Base-by-base conservation (phyloP, 2,888 invertebrate species). In the Callinectes sapidus region DNA sequence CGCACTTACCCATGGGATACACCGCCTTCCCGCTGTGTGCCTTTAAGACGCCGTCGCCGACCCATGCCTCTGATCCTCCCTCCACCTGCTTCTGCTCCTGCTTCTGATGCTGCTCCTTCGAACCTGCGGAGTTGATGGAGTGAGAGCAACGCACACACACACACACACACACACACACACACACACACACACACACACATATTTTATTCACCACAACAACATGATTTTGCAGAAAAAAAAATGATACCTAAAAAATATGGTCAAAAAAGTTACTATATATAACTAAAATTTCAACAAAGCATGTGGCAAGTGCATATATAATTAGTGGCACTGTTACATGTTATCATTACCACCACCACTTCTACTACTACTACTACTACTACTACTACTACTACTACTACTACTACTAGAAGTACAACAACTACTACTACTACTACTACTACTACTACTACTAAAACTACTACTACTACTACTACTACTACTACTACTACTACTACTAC, bases 301-400 rank as follows among this genome's bases (percentile, higher is more conserved):
- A n/a, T n/a, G n/a, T n/a, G n/a, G n/a, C n/a, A n/a, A n/a, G n/a
- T n/a, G n/a, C n/a, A n/a, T n/a, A n/a, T n/a, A n/a, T 48, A 48
- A 48, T 48, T 48, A 48, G 48, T 48, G 48, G 5, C 48, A 48
- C 10, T 48, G 48, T 48, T 48, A 48, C 48, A 48, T 87, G 42
- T n/a, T 42, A 18, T 18, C 48, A 89, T 28, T 55, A 55, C 32
- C 61, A 89, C 32, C 61, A 61, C 32, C 71, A 89, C 23, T 89
- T 61, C 32, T 89, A 71, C 39, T 66, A 71, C 39, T 66, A 71
- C 39, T 89, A 71, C 39, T 66, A 71, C 39, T 66, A 89, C 39
- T 89, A 89, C 61, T 89, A 89, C n/a, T 89, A 89, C 39, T 66
- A 66, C 35, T 89, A 89, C 35, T 89, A 89, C 35, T 66, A 89